Evolutionary conservation across 1,140 invertebrate species (phyloP), one percentile per base, ranked within the genome.

Genomic region (Drosophila aff.): DNA sequence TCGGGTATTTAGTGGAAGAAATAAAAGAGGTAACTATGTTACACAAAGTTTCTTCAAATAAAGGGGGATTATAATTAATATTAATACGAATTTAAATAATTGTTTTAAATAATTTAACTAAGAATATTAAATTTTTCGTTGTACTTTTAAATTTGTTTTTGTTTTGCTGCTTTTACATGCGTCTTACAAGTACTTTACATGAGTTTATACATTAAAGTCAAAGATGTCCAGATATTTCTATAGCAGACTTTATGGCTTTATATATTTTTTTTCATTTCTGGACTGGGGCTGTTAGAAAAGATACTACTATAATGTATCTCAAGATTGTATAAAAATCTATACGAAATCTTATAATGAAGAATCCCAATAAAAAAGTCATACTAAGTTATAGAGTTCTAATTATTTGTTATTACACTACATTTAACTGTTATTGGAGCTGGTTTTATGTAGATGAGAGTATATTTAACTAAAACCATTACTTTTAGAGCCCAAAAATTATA

Each of bases 211-310:
- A 60, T 23, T 8, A 10, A 13, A 4, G 2, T 26, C 3, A 43
- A 58, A n/a, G 10, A n/a, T 4, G 6, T 7, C 0, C 28, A 3
- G 2, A 59, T 15, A 21, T 36, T 36, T 28, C 9, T n/a, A 13
- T 50, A 44, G 66, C 62, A 50, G 11, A 43, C 47, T 69, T 66
- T 69, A 15, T 2, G 57, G 38, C 11, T 9, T 15, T 23, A 3
- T 9, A 31, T 10, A n/a, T 2, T 26, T 7, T 8, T 31, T 8
- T 31, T 31, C 8, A 26, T 15, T 41, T 15, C 2, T 6, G 3
- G 4, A 4, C 18, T 55, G 0, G 10, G 4, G 33, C 2, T 38
- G 13, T 28, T 26, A 15, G 7, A 11, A 41, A 40, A n/a, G n/a
- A 49, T 49, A 28, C 16, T 44, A 47, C 10, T 23, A 23, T 23